Evolutionary conservation across 2,113 vertebrate species (phyloP), one percentile per base, ranked within the genome.

Genomic region (Calyptommatus sinebrachiatus): DNA sequence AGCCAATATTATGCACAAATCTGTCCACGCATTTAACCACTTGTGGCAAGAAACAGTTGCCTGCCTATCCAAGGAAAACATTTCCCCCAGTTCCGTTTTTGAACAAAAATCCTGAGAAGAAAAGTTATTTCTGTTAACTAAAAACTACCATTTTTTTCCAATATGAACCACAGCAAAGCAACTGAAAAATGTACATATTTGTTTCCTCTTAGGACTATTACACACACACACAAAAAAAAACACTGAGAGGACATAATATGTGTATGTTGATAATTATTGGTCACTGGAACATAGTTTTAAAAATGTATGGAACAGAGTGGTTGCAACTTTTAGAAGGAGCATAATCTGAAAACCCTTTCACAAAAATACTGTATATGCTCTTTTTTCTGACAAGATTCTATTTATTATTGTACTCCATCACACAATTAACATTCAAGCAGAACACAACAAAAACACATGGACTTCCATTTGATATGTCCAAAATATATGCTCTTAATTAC

Each of bases 1-100:
- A 75, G 61, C 50, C 79, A 75, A 46, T 62, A 68, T 75, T 69
- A 81, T 61, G 72, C 65, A 75, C 72, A 81, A 46, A 75, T 81
- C 79, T 60, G 53, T 70, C 65, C 72, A 76, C 41, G 28, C n/a
- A 53, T 66, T 73, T 73, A 66, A 73, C 71, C 71, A 81, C 65
- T 81, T 70, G 65, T 81, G 31, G 65, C 53, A 46, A 53, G 60
- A 61, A 81, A 48, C 50, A 81, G 53, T 35, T 29, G 21, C 28
- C 75, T 61, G 66, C 14, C 53, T 46, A 69, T 69, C 66, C 66
- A 69, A 62, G 14, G 12, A 69, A 81, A 81, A 75, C 65, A 81
- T 21, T 28, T 29, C 7, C 45, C 21, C 9, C 28, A 46, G 6
- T 26, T 28, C 35, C 21, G 1, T 80, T 80, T 11, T 73, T 31